Evolutionary conservation across 2,797 vertebrate genomes (phyloP).

Genomic region (Mormyrops attenuatus): DNA sequence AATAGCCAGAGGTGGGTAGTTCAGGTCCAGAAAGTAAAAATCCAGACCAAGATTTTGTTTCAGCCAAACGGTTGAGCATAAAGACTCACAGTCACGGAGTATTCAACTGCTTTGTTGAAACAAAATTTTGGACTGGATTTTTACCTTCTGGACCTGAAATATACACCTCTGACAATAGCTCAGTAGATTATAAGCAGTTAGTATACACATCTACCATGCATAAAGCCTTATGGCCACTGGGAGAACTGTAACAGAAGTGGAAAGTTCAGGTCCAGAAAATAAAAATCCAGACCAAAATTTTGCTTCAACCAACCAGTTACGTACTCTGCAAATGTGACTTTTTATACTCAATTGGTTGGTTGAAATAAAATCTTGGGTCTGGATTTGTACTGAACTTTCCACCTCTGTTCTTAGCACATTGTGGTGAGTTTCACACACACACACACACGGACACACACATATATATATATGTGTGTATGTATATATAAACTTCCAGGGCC

Average conservation of each 20-base stretch:
- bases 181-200: not conserved
- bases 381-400: not conserved
- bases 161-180: not conserved
- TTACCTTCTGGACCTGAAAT: not conserved
- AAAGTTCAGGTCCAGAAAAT: not conserved
- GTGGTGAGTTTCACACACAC: not conserved
- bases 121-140: not conserved
- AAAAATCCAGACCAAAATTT: not conserved
- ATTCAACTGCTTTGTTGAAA: not conserved
- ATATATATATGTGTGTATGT: not conserved
- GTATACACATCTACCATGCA: not conserved
- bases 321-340: not conserved
- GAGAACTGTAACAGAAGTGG: not conserved
- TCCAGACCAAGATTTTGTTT: not conserved
- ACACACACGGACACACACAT: not conserved
- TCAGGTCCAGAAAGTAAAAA: not conserved
- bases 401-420: not conserved
- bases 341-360: not conserved
- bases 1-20: not conserved
- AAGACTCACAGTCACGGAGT: not conserved
- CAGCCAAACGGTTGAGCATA: not conserved
- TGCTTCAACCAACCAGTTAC: not conserved
- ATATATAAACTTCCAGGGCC: not conserved
- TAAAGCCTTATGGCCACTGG: not conserved
- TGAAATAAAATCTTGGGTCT: not conserved